These are phyloP conservation scores for Gortyna flavago DNA, from an alignment of 2,888 invertebrate genomes.

Conservation along the genomic window DNA sequence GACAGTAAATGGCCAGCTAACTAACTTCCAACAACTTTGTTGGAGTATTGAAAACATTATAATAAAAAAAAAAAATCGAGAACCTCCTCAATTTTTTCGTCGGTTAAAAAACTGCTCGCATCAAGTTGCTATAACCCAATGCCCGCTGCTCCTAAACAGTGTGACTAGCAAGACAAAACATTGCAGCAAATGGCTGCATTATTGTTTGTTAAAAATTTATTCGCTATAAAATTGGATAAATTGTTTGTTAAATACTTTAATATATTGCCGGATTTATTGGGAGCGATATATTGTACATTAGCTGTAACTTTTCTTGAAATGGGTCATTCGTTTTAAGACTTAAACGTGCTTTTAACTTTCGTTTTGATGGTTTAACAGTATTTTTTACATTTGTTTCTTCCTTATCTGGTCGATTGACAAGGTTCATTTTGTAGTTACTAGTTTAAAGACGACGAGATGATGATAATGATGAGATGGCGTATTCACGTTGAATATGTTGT, in stretches of 20 bases:
- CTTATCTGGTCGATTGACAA: neutral
- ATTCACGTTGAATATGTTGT: neutral
- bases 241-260: conserved; percentile 45
- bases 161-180: conserved; percentile 44
- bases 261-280: conserved; percentile 24
- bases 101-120: neutral
- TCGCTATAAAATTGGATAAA: conserved; percentile 44
- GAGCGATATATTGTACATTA: neutral
- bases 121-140: neutral
- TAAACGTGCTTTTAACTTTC: neutral
- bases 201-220: conserved; percentile 50
- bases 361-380: neutral
- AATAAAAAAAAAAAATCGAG: too few species aligned
- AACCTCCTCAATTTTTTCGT: too few species aligned
- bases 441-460: neutral
- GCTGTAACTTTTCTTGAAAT: conserved; percentile 12
- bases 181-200: conserved; percentile 49
- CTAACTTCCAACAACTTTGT: neutral
- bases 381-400: neutral
- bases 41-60: neutral
- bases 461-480: neutral
- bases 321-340: neutral
- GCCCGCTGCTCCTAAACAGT: conserved; percentile 30
- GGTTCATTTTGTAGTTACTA: neutral
- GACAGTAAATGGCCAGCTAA: neutral